Base-by-base conservation (phyloP, 2,113 vertebrate species). In the Nesoenas mayeri region DNA sequence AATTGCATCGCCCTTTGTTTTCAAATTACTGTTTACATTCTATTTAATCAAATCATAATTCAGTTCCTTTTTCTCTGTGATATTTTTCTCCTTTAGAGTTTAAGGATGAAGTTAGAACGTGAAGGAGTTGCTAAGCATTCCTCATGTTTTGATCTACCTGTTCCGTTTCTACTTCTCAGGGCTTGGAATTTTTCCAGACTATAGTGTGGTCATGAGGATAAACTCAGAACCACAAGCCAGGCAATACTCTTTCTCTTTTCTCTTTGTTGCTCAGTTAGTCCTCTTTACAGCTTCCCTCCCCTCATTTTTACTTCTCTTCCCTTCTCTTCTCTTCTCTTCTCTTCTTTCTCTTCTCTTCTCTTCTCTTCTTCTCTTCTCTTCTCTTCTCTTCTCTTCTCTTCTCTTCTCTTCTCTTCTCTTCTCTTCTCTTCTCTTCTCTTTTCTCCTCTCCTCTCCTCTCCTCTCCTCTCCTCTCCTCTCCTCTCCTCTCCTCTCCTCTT, bases 1-100 rank as follows among this genome's bases (percentile, higher is more conserved):
- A 93, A 88, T 90, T 89, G 40, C 90, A 81, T 78, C 0, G 48
- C 44, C 40, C 77, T 93, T 96, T 96, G 90, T 96, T 93, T 94
- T 83, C 75, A 86, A 88, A 95, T 92, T 60, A 57, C 56, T 96
- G 93, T 96, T 96, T 97, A 94, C 93, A 91, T 97, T 93, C 69
- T 80, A 42, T 85, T 88, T 26, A 88, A 94, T 95, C 29, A 88
- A 91, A 61, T 91, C 47, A 70, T 95, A 94, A 89, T 79, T 91
- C 62, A 57, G 14, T 78, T 91, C 60, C 50, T 28, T 79, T 90
- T 88, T 60, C 36, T 67, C 29, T 38, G 24, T 31, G 80, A 15
- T 71, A 85, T 84, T 88, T 95, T 94, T 86, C 22, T 89, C 70
- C 69, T 94, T 66, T 74, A 32, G 74, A 62, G 18, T 14, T 15